Evolutionary conservation across 2,797 vertebrate genomes (phyloP), one percentile per base, ranked within the genome.

Genomic region (Centropyge bicolor): DNA sequence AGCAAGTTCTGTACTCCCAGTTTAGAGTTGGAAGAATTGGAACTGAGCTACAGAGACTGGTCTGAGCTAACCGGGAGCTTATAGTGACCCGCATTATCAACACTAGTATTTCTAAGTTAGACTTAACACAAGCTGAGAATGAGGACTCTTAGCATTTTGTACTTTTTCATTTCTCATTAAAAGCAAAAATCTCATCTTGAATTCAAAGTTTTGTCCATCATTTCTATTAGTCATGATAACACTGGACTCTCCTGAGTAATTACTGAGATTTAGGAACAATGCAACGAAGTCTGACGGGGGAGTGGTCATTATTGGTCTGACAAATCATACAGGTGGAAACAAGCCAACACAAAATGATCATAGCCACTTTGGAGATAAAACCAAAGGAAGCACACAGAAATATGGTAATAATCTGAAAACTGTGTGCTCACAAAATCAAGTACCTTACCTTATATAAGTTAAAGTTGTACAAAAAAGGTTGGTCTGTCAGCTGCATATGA

Each of bases 21-120:
- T 88, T 80, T 86, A 63, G 72, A 81, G 56, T 54, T 80, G 8
- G 51, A 82, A n/a, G 63, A 75, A 71, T 63, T 54, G 70, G 20
- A 63, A 62, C 77, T 71, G 60, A 74, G 73, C 56, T 27, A 10
- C 8, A 8, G 14, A 71, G 57, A 63, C 67, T 83, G 62, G 65
- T 85, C 63, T 74, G 9, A 45, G 77, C 31, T 69, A 72, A 74
- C 70, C 74, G 65, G 78, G 65, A 87, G 56, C 66, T 64, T 80
- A 70, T 68, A 67, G 48, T 76, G 52, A 71, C 71, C 45, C 27
- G 35, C 14, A 51, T 10, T 38, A 46, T 73, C n/a, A 64, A 12
- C 43, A 45, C 2, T 45, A 49, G 3, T 46, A 46, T 46, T 16
- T 14, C 45, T 14, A 69, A 51, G 59, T 60, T 59, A 46, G 56